Conservation (phyloP, 2,113 vertebrate genomes). For the Xiphophorus maculatus region DNA sequence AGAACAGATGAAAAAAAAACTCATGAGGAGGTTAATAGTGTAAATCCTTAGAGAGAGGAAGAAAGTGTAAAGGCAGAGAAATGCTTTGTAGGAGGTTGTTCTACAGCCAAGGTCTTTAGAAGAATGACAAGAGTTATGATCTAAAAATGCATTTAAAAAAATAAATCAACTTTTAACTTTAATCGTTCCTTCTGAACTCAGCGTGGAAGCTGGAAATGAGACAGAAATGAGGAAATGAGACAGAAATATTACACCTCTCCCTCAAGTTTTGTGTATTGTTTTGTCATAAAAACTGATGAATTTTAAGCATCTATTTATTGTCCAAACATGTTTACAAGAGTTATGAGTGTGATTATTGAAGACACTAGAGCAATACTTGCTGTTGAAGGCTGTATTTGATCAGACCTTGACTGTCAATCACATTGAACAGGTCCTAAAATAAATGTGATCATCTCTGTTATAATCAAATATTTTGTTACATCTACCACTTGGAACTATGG, state of each 20-base stretch:
- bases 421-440: neutral
- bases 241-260: too few relatives aligned
- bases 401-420: neutral
- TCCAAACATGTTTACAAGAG: slow-evolving; percentile 23
- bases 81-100: too few relatives aligned
- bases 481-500: slow-evolving; percentile 1
- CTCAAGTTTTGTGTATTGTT: too few relatives aligned
- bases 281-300: too few relatives aligned
- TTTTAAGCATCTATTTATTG: slow-evolving; percentile 31
- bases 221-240: too few relatives aligned
- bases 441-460: slow-evolving; percentile 26
- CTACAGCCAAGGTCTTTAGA: too few relatives aligned
- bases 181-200: neutral
- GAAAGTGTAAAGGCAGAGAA: neutral
- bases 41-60: neutral
- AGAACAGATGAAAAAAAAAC: neutral
- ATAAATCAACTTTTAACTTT: neutral
- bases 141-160: neutral
- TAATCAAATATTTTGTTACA: slow-evolving; percentile 9
- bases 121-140: too few relatives aligned
- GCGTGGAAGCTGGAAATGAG: neutral
- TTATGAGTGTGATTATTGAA: slow-evolving; percentile 42
- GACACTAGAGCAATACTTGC: slow-evolving; percentile 20
- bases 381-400: too few relatives aligned
- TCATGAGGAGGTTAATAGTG: neutral